These are phyloP conservation scores for Lapara coniferarum DNA, from an alignment of 2,888 invertebrate genomes.

Conservation along the genomic window DNA sequence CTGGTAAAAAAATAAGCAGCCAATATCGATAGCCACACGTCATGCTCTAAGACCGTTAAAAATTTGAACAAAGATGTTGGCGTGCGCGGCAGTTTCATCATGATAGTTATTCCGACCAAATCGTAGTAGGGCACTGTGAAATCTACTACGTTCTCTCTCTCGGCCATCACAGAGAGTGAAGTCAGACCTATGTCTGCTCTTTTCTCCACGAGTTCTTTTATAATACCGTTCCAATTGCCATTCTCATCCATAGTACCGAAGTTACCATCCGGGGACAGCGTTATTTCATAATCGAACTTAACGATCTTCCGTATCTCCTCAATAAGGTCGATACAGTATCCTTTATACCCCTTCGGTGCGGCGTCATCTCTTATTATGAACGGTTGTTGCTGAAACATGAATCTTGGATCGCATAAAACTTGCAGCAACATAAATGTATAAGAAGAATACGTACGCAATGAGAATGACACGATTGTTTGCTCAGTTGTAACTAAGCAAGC, in stretches of 20 bases:
- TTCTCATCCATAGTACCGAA: slow-evolving; percentile 96
- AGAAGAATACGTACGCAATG: slow-evolving; percentile 48
- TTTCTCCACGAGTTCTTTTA: slow-evolving; percentile 91
- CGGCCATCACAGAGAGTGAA: slow-evolving; percentile 98
- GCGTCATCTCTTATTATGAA: slow-evolving; percentile 89
- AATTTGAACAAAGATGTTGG: slow-evolving; percentile 98
- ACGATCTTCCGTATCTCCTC: slow-evolving; percentile 92
- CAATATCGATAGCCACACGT: slow-evolving; percentile 98
- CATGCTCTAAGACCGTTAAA: slow-evolving; percentile 96
- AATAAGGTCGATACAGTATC: slow-evolving; percentile 97
- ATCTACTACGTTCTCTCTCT: slow-evolving; percentile 97
- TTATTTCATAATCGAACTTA: slow-evolving; percentile 95
- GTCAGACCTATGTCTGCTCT: slow-evolving; percentile 97
- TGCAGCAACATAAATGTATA: slow-evolving; percentile 40
- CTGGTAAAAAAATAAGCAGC: slow-evolving; percentile 97
- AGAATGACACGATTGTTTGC: slow-evolving; percentile 56
- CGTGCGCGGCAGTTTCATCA: slow-evolving; percentile 95
- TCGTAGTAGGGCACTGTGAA: slow-evolving; percentile 99
- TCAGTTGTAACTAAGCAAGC: slow-evolving; percentile 66
- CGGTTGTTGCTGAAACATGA: slow-evolving; percentile 88
- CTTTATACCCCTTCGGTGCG: slow-evolving; percentile 87
- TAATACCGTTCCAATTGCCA: slow-evolving; percentile 93
- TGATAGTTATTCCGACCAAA: slow-evolving; percentile 97
- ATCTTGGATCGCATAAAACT: slow-evolving; percentile 18
- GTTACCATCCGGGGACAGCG: slow-evolving; percentile 89